phyloP scores from a whole-genome alignment of 2,113 vertebrate species.

The Coptodon rendalli region DNA sequence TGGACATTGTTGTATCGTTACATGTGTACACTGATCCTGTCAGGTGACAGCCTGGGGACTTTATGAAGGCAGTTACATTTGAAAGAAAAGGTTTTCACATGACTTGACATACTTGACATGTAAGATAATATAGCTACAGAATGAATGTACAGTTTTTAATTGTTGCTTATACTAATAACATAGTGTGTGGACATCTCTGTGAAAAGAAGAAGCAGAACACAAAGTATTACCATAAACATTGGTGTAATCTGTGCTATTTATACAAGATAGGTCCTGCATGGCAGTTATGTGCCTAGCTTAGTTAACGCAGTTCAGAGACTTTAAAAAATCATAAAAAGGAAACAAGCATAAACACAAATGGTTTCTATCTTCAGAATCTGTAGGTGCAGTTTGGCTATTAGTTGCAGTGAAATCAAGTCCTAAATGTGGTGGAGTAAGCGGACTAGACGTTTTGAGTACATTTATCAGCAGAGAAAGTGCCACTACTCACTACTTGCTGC shows the following conservation, averaged over 20 bases:
- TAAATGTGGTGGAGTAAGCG: neutral
- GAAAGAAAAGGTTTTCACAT: neutral
- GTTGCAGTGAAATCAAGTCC: neutral
- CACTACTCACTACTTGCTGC: neutral
- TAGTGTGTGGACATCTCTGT: neutral
- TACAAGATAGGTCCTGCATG: neutral
- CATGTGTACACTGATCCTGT: neutral
- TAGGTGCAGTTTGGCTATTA: fast-evolving
- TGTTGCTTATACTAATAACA: neutral
- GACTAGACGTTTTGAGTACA: neutral
- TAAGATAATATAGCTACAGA: neutral
- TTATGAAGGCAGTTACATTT: neutral
- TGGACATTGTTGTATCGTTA: neutral
- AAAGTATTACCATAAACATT: neutral
- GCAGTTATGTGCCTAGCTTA: neutral
- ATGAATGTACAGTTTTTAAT: neutral
- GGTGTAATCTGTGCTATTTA: neutral
- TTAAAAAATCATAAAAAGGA: neutral
- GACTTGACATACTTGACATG: neutral
- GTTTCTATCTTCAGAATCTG: neutral
- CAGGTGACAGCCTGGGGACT: neutral
- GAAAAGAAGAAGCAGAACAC: neutral
- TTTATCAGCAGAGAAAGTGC: neutral
- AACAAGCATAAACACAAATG: neutral
- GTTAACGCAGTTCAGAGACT: neutral